phyloP scores from a whole-genome alignment of 92 coral and sea anemone species.

The Meandrina meandrites region DNA sequence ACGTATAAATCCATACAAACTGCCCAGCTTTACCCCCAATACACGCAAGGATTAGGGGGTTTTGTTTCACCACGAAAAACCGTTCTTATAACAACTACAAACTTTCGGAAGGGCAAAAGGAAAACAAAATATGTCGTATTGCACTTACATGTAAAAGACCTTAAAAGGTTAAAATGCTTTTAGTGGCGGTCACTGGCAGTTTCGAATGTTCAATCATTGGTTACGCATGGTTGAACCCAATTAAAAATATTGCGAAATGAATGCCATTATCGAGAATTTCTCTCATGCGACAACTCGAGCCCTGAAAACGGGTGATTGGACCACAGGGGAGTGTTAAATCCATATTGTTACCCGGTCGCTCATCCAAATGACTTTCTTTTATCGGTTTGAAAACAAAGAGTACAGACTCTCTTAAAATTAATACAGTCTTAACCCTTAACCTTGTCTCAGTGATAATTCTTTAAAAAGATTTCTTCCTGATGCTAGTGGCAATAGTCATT shows the following conservation, averaged over 20 bases:
- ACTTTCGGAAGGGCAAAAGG: neutral
- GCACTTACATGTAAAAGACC: too few relatives aligned
- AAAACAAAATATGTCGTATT: neutral
- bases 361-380: neutral
- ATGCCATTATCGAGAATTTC: neutral
- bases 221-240: slow-evolving; percentile 12
- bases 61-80: slow-evolving; percentile 2
- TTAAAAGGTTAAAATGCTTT: neutral
- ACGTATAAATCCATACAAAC: neutral
- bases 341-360: neutral
- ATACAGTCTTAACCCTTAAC: neutral
- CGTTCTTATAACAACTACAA: neutral
- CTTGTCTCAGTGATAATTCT: neutral
- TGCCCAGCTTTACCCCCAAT: neutral
- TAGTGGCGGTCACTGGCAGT: neutral
- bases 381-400: neutral
- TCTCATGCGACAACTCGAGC: neutral
- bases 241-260: slow-evolving; percentile 38
- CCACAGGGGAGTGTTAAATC: slow-evolving; percentile 5
- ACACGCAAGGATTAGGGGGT: neutral
- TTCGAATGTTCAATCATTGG: slow-evolving; percentile 5
- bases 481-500: neutral
- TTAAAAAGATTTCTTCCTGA: neutral
- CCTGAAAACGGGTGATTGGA: neutral
- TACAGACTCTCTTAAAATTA: neutral